A percentile compares a stretch with the other conserved stretches of the same genome.
These are phyloP conservation scores for Elephantulus edwardii DNA, from an alignment of 2,113 vertebrate genomes.

Conservation along the genomic window DNA sequence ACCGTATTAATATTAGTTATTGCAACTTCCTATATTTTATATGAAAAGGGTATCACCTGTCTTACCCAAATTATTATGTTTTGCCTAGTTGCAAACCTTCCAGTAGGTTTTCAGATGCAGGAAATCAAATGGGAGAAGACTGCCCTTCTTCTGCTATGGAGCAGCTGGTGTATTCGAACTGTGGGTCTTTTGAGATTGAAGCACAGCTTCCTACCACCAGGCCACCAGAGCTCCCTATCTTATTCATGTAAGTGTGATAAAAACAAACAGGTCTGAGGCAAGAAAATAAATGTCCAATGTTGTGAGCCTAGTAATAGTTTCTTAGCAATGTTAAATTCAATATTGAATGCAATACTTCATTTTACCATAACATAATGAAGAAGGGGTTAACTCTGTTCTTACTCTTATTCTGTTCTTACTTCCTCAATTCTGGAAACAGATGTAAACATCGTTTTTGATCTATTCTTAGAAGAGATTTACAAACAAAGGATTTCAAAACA, in stretches of 20 bases:
- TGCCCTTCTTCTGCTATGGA: too few species aligned
- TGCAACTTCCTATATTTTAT: not conserved
- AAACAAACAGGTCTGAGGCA: not conserved
- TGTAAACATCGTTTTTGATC: slow-evolving; percentile 54
- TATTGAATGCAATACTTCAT: not conserved
- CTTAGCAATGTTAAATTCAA: not conserved
- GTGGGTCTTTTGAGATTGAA: too few species aligned
- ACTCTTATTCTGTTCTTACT: slow-evolving; percentile 34
- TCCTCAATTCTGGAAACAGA: slow-evolving; percentile 56
- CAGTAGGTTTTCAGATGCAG: too few species aligned
- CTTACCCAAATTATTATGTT: too few species aligned
- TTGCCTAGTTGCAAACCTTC: too few species aligned
- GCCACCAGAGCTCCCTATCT: too few species aligned
- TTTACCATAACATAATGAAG: not conserved
- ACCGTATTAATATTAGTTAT: not conserved
- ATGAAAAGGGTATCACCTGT: not conserved
- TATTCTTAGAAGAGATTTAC: slow-evolving; percentile 67
- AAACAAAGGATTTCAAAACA: slow-evolving; percentile 63
- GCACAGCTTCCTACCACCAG: too few species aligned
- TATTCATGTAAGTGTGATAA: not conserved
- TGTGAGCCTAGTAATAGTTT: not conserved
- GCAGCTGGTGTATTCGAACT: too few species aligned
- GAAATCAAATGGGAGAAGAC: too few species aligned
- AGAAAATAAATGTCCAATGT: not conserved
- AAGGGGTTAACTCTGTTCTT: slow-evolving; percentile 27